Conservation (phyloP, 2,888 invertebrate genomes). For the Choristoneura rosaceana region DNA sequence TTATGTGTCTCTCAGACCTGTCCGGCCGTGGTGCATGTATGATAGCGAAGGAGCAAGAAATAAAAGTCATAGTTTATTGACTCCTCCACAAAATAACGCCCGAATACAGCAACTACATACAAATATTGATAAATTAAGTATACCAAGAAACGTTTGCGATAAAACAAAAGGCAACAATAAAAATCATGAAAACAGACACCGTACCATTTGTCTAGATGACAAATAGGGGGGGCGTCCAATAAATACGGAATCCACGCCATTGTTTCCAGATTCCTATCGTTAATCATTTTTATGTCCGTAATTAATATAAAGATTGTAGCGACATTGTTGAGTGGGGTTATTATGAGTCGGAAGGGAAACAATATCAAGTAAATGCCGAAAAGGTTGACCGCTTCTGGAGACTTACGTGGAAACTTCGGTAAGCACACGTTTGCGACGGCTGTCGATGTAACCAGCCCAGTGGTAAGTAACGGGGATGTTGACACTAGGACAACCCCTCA, state of each 20-base stretch:
- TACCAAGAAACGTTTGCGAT: conserved; percentile 27
- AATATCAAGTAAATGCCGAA: conserved; percentile 34
- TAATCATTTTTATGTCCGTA: conserved; percentile 83
- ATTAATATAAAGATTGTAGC: conserved; percentile 81
- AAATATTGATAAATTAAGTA: conserved; percentile 29
- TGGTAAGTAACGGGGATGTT: too few relatives aligned
- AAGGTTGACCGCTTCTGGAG: conserved; percentile 34
- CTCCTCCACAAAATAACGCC: too few relatives aligned
- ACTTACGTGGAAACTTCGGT: not conserved
- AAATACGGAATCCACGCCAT: conserved; percentile 75
- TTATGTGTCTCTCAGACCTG: too few relatives aligned
- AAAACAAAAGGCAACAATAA: conserved; percentile 53
- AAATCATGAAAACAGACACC: conserved; percentile 65
- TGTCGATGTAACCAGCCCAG: not conserved
- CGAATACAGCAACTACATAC: too few relatives aligned
- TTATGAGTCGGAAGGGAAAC: conserved; percentile 37
- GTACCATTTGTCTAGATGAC: conserved; percentile 75
- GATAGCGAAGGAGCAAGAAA: too few relatives aligned
- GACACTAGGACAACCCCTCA: too few relatives aligned
- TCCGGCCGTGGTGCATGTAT: too few relatives aligned
- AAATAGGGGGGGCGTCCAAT: conserved; percentile 76
- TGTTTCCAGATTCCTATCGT: conserved; percentile 78
- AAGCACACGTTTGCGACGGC: not conserved
- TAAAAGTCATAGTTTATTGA: too few relatives aligned
- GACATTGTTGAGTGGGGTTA: conserved; percentile 60